Evolutionary conservation across 1,140 invertebrate species (phyloP), one percentile per base, ranked within the genome.

Genomic region (Bradynema listronoti): DNA sequence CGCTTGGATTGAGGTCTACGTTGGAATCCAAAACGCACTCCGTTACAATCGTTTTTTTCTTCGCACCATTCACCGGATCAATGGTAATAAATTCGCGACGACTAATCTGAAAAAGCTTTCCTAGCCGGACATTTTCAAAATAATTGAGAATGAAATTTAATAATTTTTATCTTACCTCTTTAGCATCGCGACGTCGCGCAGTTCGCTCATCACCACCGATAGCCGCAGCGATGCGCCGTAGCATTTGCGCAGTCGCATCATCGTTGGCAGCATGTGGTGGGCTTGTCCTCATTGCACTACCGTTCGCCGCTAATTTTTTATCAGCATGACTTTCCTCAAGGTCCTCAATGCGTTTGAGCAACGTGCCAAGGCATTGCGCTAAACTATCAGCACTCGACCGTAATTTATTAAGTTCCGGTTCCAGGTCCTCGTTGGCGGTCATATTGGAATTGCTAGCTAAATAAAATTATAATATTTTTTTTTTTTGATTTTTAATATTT

Each of bases 281-380:
- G 36, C 36, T 33, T 62, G 24, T 27, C 14, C n/a, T 65, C 29
- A n/a, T 29, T n/a, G 3, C 7, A 43, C 24, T 19, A n/a, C 16
- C 67, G 6, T 58, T 63, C 36, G 32, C n/a, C n/a, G 63, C 36
- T 34, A 33, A 60, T 47, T 58, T 14, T 52, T 24, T 39, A 7
- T 32, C 27, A 16, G 11, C 39, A 39, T 34, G 19, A 36, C 24
- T 27, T 14, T 14, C 50, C 25, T 67, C 73, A 9, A 75, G 53
- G 45, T 75, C 43, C 46, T 77, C 74, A 45, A 75, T 77, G 30
- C 74, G 63, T 27, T 60, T 46, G 11, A 71, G 60, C 29, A 75
- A 55, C 14, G 68, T 56, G 29, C 68, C 58, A 27, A 75, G 55
- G 33, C 73, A 76, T 53, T 68, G 42, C 5, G 71, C 58, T 9